Percentiles rank a stretch among this genome's conserved stretches.
Conservation (phyloP, 2,797 vertebrate species). For the Siniperca undulata region DNA sequence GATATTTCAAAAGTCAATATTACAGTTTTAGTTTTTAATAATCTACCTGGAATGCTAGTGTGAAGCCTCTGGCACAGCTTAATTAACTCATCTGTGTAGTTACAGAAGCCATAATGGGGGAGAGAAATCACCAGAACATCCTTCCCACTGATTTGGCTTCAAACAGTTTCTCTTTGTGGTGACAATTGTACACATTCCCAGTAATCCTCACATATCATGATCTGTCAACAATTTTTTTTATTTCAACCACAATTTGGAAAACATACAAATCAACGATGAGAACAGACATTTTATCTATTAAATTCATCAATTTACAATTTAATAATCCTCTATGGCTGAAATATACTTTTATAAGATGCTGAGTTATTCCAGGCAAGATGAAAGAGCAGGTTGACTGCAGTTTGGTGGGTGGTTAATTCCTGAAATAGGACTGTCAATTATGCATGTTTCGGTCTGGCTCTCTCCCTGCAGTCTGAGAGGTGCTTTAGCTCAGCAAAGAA, state of each 20-base stretch:
- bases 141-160: conserved; percentile 72
- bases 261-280: conserved; percentile 52
- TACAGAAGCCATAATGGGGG: conserved; percentile 91
- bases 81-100: conserved; percentile 97
- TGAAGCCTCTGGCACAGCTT: conserved; percentile 93
- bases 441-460: conserved; percentile 76
- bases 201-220: conserved; percentile 60
- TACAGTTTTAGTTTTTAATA: conserved; percentile 67
- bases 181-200: conserved; percentile 57
- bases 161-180: conserved; percentile 64
- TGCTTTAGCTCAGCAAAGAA: conserved; percentile 55
- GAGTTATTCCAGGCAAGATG: conserved; percentile 62
- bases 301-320: conserved; percentile 46
- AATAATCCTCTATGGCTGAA: conserved; percentile 38
- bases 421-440: conserved; percentile 83
- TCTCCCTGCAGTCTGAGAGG: conserved; percentile 66
- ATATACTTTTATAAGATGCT: conserved; percentile 40
- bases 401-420: conserved; percentile 79
- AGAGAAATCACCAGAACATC: conserved; percentile 73
- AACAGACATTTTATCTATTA: conserved; percentile 48
- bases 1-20: conserved; percentile 63
- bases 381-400: conserved; percentile 68
- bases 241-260: conserved; percentile 44
- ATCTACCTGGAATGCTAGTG: conserved; percentile 93
- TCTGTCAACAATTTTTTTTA: conserved; percentile 58